Base-by-base conservation (phyloP, 2,797 vertebrate genomes). In the Spondyliosoma cantharus region DNA sequence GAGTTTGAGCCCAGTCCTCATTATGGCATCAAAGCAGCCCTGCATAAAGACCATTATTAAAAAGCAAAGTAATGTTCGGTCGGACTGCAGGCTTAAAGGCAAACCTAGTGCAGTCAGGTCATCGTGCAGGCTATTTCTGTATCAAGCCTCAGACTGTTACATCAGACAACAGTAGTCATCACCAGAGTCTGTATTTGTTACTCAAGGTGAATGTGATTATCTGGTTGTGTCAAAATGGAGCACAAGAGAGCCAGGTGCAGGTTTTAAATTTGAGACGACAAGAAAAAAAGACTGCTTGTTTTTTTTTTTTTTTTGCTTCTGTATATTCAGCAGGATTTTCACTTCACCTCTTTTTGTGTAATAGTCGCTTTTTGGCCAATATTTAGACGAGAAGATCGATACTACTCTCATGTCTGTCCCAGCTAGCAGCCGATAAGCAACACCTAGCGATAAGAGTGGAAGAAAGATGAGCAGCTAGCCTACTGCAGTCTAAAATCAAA, bases 121-220 rank as follows among this genome's bases (percentile, higher is more conserved):
- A 20, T 9, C 24, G 20, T 58, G 9, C 49, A 74, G 37, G 53
- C 71, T 82, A 77, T 86, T 86, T n/a, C 58, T 65, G 82, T 48
- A 83, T 68, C 17, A 54, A 53, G 83, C 82, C 77, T 71, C 53
- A 59, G 69, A 87, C 70, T 70, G 77, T 87, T 83, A 86, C 80
- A 58, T 86, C 74, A 90, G 73, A 80, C 65, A 63, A 15, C 48
- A 81, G 48, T 24, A 37, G n/a, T 71, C 71, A 72, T 75, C 76
- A 57, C 48, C 56, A 61, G 20, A 80, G 46, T 59, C 46, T 76
- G 50, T 37, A 24, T 76, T 81, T 79, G 74, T 37, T 69, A 58
- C 19, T 71, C 61, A 74, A 84, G 75, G 80, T 77, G 67, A 81
- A 84, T 37, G 75, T 27, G 43, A 59, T 66, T 45, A 54, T 65